Percentiles rank a stretch among this genome's conserved stretches.
phyloP scores from a whole-genome alignment of 2,797 vertebrate genomes.

The Pantherophis vulpinus region DNA sequence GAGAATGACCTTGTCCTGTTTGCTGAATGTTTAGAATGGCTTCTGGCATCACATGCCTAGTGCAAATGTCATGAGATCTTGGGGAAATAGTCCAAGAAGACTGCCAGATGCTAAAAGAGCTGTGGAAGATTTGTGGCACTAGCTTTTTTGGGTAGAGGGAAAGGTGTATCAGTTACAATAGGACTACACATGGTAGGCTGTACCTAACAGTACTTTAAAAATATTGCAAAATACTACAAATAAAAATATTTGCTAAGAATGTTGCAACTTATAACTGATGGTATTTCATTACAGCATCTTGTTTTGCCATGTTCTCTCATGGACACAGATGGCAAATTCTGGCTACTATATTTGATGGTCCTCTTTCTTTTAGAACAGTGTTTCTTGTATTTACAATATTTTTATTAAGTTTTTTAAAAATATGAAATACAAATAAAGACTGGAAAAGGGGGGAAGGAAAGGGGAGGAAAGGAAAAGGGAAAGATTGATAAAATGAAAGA shows the following conservation, averaged over 20 bases:
- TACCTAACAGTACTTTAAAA: not conserved
- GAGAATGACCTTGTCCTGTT: not conserved
- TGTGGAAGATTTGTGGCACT: not conserved
- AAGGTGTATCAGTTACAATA: not conserved
- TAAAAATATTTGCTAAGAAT: not conserved
- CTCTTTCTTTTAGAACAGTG: not conserved
- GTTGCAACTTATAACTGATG: not conserved
- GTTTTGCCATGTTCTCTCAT: not conserved
- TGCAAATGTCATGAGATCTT: not conserved
- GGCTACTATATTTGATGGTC: not conserved
- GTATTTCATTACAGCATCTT: not conserved
- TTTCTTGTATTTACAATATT: not conserved
- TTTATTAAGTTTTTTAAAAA: too few relatives aligned
- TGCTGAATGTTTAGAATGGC: not conserved
- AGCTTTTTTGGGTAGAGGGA: not conserved
- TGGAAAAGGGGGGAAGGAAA: too few relatives aligned
- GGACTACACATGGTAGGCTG: not conserved
- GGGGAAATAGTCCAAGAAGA: not conserved
- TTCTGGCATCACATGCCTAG: not conserved
- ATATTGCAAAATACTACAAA: not conserved
- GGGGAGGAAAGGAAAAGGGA: too few relatives aligned
- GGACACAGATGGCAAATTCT: not conserved
- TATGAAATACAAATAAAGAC: too few relatives aligned
- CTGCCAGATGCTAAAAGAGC: not conserved
- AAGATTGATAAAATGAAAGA: too few relatives aligned